These are phyloP conservation scores for Periparus ater DNA, from an alignment of 2,797 vertebrate species.

Conservation along the genomic window DNA sequence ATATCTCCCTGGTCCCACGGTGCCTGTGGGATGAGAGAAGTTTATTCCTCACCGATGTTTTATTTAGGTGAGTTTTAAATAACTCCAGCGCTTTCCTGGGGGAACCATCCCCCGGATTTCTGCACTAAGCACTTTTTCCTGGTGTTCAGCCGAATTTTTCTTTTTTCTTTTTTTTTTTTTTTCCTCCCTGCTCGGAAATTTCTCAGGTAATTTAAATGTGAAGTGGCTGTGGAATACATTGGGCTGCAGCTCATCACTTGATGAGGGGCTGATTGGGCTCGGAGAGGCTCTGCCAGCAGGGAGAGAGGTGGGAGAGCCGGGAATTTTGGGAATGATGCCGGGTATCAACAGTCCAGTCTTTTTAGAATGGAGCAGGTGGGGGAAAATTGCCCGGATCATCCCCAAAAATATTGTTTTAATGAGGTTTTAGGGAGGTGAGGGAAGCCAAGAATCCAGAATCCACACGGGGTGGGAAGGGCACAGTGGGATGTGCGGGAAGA, in stretches of 20 bases:
- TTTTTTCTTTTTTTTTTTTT: background rate
- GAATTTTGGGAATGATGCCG: background rate
- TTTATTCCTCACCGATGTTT: background rate
- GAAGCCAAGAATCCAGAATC: accelerated
- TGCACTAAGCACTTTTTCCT: constrained; percentile 46
- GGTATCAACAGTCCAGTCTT: background rate
- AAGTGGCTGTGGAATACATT: background rate
- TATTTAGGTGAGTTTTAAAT: constrained; percentile 66
- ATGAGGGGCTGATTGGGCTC: background rate
- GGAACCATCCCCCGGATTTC: constrained; percentile 29
- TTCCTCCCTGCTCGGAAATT: accelerated
- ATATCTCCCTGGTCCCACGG: background rate
- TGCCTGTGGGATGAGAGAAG: background rate
- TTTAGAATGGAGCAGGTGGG: background rate
- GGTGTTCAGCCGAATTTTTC: constrained; percentile 5
- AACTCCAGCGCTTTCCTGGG: background rate
- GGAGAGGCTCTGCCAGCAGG: background rate
- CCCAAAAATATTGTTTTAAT: background rate
- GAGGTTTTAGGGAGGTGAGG: background rate
- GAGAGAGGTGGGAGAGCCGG: background rate
- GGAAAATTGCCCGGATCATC: accelerated
- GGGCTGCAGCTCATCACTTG: background rate
- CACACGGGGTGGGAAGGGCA: accelerated
- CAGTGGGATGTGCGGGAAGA: accelerated
- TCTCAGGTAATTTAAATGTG: background rate